Conservation (phyloP, 1,140 invertebrate genomes). For the Meloidogyne floridensis region DNA sequence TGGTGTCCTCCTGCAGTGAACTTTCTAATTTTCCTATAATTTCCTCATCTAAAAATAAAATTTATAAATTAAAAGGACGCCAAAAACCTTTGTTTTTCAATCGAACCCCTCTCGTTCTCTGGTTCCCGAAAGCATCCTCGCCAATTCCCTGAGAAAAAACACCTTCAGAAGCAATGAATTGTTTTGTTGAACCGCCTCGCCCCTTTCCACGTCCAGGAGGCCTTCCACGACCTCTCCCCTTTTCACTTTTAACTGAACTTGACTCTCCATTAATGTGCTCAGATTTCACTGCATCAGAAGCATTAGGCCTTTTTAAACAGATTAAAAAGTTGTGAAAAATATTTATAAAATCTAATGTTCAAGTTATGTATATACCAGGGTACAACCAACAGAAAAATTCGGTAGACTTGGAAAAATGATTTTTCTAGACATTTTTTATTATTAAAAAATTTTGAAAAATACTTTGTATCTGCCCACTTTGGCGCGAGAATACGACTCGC, state of each 20-base stretch:
- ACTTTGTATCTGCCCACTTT: conserved; percentile 23
- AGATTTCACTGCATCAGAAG: neutral
- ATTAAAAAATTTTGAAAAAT: neutral
- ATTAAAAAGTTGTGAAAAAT: too few relatives aligned
- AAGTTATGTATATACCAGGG: neutral
- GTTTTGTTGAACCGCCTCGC: neutral
- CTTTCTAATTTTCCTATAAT: conserved; percentile 27
- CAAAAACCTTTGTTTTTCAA: conserved; percentile 16
- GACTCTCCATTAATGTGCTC: neutral
- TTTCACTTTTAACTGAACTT: neutral
- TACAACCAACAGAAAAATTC: too few relatives aligned
- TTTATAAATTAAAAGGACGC: neutral
- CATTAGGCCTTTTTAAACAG: neutral
- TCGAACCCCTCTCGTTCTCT: conserved; percentile 20
- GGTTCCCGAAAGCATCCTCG: neutral
- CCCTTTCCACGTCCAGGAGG: conserved; percentile 6
- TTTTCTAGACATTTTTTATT: neutral
- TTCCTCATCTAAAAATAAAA: conserved; percentile 21
- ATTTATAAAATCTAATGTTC: neutral
- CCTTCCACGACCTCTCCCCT: conserved; percentile 16
- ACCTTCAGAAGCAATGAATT: conserved; percentile 26
- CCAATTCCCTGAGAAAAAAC: conserved; percentile 33
- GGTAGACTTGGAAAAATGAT: too few relatives aligned
- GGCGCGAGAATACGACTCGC: conserved; percentile 22
- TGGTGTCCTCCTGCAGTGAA: neutral